Conservation (phyloP, 2,113 vertebrate species). For the Stomatorhinus ivindoensis region DNA sequence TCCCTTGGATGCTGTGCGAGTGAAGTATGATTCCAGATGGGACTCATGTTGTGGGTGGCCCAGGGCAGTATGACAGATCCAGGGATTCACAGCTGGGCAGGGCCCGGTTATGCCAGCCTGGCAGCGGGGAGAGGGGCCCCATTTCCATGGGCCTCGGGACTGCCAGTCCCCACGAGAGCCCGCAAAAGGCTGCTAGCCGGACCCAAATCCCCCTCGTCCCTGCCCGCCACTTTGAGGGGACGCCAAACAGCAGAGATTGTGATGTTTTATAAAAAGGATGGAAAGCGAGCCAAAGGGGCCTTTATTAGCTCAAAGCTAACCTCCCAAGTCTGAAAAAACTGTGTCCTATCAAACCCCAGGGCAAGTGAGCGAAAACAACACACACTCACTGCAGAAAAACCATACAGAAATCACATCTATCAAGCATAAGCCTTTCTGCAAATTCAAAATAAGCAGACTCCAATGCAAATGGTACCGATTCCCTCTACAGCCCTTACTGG, state of each 20-base stretch:
- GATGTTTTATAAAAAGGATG: background rate
- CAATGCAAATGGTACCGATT: background rate
- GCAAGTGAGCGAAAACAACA: background rate
- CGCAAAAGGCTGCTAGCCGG: background rate
- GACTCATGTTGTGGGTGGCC: background rate
- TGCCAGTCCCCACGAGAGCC: background rate
- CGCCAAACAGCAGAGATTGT: background rate
- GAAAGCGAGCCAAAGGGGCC: background rate
- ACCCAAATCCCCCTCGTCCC: background rate
- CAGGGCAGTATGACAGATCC: background rate
- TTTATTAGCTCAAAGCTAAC: background rate
- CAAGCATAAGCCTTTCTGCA: background rate
- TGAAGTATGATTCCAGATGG: background rate
- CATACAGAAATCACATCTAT: background rate
- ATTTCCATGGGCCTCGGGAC: background rate
- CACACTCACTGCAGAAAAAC: background rate
- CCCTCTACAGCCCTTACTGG: background rate
- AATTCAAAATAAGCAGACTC: background rate
- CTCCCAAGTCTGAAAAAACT: background rate
- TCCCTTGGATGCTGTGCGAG: background rate
- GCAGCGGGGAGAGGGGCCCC: background rate
- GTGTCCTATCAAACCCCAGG: background rate
- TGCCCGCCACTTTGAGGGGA: background rate
- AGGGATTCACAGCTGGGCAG: background rate
- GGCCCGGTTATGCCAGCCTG: background rate